Conservation (phyloP, 2,888 invertebrate species). For the Aleiodes alternator region DNA sequence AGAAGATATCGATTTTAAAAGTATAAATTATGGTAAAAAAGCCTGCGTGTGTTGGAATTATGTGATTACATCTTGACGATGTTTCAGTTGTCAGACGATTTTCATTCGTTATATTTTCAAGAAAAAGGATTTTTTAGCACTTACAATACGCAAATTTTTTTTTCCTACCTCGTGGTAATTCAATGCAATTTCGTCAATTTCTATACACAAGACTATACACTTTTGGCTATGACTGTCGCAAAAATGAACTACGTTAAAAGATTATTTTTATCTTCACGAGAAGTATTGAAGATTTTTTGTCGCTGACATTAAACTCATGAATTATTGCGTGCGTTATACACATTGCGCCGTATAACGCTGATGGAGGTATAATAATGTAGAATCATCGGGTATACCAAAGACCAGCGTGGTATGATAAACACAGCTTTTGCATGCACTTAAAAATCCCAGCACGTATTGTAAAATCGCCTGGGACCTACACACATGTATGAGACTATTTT, state of each 20-base stretch:
- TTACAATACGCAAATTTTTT: no score
- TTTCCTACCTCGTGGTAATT: no score
- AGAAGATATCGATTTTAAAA: no score
- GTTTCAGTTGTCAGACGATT: background rate
- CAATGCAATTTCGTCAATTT: no score
- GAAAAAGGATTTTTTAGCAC: no score
- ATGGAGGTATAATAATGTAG: conserved; percentile 48
- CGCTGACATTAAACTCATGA: background rate
- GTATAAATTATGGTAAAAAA: no score
- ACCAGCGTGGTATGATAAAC: conserved; percentile 58
- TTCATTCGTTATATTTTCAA: background rate
- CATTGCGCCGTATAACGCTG: conserved; percentile 28
- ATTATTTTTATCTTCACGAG: no score
- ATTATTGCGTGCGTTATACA: conserved; percentile 18
- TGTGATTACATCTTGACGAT: no score
- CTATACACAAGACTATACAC: no score
- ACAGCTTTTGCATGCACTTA: conserved; percentile 59
- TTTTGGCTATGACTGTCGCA: no score
- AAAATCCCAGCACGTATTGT: conserved; percentile 45
- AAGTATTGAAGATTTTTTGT: background rate
- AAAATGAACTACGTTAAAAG: background rate
- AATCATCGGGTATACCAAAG: conserved; percentile 44
- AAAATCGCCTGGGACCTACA: background rate
- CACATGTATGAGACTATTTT: no score
- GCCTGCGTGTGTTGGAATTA: no score